Base-by-base conservation (phyloP, 2,888 invertebrate genomes). In the Sesia bembeciformis region DNA sequence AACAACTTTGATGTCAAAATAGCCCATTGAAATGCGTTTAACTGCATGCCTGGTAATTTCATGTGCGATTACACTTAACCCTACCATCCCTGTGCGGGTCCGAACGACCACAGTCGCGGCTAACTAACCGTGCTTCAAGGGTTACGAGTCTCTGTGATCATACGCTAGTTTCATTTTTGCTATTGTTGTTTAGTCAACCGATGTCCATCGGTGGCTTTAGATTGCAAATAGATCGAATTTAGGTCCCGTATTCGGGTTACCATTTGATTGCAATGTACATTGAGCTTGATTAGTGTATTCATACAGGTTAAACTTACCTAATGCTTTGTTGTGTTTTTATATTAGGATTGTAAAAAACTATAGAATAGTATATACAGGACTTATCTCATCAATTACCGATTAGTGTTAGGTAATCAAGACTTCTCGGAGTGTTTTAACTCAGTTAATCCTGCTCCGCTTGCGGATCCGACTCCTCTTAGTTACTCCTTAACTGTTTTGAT, bases 91-190 rank as follows among this genome's bases (percentile, higher is more conserved):
- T 50, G 23, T 39, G 66, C 64, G 60, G 65, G 49, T 49, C 23
- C 39, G 8, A n/a, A 40, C 43, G 53, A 49, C 42, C 8, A 39
- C 42, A 39, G 40, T 60, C 57, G 64, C 56, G 60, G 63, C 63
- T 85, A 86, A 87, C 87, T 84, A 86, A 86, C 87, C 86, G 80
- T 83, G 71, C 61, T 62, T 52, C 72, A 84, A 84, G 85, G 86
- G 86, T 82, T 84, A 67, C 63, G 53, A 60, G 55, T 52, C 53
- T 59, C 77, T 82, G 76, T 80, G 76, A 81, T 83, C 81, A 75
- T 73, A 65, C 61, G 68, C 64, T 66, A 63, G 70, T 76, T 71
- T 73, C 79, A 78, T 81, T 80, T 78, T 72, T 76, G 72, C 39
- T 38, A 39, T 54, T 54, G 54, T 52, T 40, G 43, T 5, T 40